Conservation (phyloP, 2,113 vertebrate genomes). For the Peromyscus polionotus region DNA sequence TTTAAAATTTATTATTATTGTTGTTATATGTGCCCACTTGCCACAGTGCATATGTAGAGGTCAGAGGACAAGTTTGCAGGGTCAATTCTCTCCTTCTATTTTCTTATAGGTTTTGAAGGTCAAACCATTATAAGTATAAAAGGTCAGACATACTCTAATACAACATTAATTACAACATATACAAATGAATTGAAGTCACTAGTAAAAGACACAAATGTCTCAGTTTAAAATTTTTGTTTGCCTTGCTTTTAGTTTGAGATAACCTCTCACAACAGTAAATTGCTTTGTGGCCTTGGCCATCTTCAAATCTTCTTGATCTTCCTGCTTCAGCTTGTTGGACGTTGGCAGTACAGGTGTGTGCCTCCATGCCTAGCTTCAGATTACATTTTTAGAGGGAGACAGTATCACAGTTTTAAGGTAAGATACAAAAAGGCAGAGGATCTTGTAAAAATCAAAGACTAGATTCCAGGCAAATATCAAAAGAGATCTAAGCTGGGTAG, state of each 20-base stretch:
- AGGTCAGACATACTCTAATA: neutral
- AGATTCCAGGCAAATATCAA: neutral
- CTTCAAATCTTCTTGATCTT: neutral
- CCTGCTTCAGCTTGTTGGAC: neutral
- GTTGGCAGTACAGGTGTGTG: neutral
- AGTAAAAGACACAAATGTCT: neutral
- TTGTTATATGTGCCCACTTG: neutral
- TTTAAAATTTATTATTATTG: neutral
- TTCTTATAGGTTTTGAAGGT: neutral
- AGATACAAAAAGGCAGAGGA: slow-evolving; percentile 4
- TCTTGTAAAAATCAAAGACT: neutral
- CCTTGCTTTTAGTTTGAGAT: neutral
- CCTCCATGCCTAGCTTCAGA: neutral
- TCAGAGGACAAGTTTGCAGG: neutral
- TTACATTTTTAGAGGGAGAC: neutral
- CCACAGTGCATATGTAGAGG: no score
- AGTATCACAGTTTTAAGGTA: neutral
- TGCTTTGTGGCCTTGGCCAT: neutral
- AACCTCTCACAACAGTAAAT: neutral
- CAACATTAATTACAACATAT: neutral
- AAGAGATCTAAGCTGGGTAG: neutral
- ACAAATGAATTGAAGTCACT: neutral
- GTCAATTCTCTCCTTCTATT: neutral
- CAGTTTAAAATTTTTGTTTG: neutral
- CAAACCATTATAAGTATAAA: neutral